Evolutionary conservation across 1,140 invertebrate genomes (phyloP).

Genomic region (Danaus melanippus): DNA sequence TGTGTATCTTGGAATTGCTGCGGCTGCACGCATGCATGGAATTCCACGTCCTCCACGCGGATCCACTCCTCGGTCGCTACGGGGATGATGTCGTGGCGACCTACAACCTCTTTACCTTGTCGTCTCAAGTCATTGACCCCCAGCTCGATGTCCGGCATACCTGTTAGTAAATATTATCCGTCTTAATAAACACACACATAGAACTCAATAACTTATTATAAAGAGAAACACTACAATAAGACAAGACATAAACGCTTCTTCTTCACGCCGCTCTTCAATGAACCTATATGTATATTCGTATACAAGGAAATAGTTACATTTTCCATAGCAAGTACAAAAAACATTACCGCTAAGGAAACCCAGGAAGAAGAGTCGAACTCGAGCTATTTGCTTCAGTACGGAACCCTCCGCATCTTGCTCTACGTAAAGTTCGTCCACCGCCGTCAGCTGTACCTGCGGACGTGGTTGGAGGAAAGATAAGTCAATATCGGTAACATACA

Average conservation of each 20-base stretch:
- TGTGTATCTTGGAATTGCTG: constrained; percentile 92
- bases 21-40: constrained; percentile 94
- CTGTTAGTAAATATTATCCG: constrained; percentile 48
- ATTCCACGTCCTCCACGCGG: constrained; percentile 92
- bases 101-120: constrained; percentile 98
- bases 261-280: too few relatives aligned
- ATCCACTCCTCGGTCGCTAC: constrained; percentile 99
- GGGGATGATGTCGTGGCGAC: constrained; percentile 98
- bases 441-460: constrained; percentile 87
- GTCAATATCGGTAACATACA: background rate
- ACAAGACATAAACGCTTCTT: too few relatives aligned
- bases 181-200: too few relatives aligned
- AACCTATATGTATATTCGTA: too few relatives aligned
- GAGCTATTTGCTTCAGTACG: constrained; percentile 92
- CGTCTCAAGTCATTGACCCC: constrained; percentile 97
- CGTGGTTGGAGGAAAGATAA: background rate
- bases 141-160: constrained; percentile 96
- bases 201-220: too few relatives aligned
- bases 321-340: constrained; percentile 6
- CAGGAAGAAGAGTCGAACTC: constrained; percentile 95
- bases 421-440: constrained; percentile 96
- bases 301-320: too few relatives aligned
- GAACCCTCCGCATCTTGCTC: constrained; percentile 91
- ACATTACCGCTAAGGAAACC: constrained; percentile 86
- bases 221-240: too few relatives aligned